Conservation (phyloP, 2,797 vertebrate species). For the Gambelia wislizenii region DNA sequence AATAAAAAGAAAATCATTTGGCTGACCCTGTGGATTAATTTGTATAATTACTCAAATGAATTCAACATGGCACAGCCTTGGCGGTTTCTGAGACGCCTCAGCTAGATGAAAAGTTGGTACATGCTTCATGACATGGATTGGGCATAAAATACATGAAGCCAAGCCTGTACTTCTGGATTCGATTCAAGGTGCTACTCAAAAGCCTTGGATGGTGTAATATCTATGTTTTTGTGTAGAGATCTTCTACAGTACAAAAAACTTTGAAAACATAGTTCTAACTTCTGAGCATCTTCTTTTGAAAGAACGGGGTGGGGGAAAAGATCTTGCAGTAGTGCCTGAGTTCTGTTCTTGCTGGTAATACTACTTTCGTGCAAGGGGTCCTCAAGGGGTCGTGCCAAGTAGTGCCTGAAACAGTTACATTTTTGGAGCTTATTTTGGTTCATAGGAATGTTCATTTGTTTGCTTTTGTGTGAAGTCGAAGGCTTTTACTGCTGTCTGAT, state of each 20-base stretch:
- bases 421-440: background rate
- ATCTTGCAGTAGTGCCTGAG: background rate
- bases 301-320: too few species aligned
- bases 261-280: background rate
- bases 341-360: background rate
- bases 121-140: background rate
- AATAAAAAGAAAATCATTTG: too few species aligned
- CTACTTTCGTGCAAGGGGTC: background rate
- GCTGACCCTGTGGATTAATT: background rate
- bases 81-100: background rate
- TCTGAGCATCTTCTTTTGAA: background rate
- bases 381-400: too few species aligned
- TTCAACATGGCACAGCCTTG: background rate
- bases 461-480: background rate
- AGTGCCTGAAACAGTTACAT: too few species aligned
- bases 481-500: too few species aligned
- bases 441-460: background rate
- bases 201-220: background rate
- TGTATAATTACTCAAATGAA: background rate
- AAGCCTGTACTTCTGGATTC: background rate
- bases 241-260: too few species aligned
- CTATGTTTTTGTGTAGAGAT: background rate
- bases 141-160: background rate
- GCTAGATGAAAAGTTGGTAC: background rate
- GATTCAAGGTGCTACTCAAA: background rate